Conservation (phyloP, 2,888 invertebrate genomes). For the Stenoptilia bipunctidactyla region DNA sequence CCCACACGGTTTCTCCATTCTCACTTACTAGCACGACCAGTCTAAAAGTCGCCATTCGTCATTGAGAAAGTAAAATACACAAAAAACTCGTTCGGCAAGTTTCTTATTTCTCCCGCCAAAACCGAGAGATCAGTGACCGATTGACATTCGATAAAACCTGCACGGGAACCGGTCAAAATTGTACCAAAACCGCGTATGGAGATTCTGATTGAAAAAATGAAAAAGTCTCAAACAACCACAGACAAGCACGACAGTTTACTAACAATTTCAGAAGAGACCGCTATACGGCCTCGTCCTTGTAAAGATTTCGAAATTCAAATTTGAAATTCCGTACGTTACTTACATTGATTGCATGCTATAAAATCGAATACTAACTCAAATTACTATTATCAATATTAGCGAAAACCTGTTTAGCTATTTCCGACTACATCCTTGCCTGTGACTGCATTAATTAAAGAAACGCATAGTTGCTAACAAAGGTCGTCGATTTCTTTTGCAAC, state of each 20-base stretch:
- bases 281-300: too few relatives aligned
- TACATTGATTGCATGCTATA: too few relatives aligned
- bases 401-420: too few relatives aligned
- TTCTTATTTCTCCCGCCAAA: constrained; percentile 67
- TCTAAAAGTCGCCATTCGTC: constrained; percentile 8
- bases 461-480: constrained; percentile 19
- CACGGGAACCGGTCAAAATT: constrained; percentile 7
- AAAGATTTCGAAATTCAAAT: too few relatives aligned
- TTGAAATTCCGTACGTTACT: too few relatives aligned
- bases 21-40: constrained; percentile 4
- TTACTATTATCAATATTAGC: too few relatives aligned
- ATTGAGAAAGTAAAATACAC: constrained; percentile 64
- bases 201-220: too few relatives aligned
- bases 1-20: constrained; percentile 18
- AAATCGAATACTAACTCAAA: too few relatives aligned
- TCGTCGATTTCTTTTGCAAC: constrained; percentile 31
- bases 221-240: too few relatives aligned
- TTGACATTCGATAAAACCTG: constrained; percentile 51
- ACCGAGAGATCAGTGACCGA: constrained; percentile 57
- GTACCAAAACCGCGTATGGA: too few relatives aligned
- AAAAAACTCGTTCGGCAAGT: constrained; percentile 38
- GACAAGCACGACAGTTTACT: too few relatives aligned
- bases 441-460: constrained; percentile 5
- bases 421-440: not conserved
- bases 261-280: too few relatives aligned